phyloP scores from a whole-genome alignment of 2,888 invertebrate species.

The Neelides folsomi region DNA sequence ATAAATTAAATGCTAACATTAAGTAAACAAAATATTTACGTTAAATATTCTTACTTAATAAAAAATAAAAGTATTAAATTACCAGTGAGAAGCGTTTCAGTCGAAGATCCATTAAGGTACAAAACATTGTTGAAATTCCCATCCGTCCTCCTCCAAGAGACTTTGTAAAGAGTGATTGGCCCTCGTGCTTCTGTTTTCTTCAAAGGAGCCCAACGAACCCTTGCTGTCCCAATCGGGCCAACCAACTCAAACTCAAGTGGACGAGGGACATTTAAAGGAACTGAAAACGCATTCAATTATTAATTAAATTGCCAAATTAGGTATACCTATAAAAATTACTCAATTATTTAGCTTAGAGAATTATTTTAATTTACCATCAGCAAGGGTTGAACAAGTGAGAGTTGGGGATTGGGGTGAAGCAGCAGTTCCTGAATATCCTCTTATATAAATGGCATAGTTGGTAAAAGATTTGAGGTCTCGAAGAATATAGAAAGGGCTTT shows the following conservation, averaged over 20 bases:
- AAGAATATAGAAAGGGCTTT: constrained; percentile 3
- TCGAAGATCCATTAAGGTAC: constrained; percentile 20
- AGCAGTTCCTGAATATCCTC: constrained; percentile 21
- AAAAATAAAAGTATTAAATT: no score
- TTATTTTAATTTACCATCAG: constrained; percentile 23
- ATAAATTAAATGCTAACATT: no score
- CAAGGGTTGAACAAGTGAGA: constrained; percentile 17
- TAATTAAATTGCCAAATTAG: background rate
- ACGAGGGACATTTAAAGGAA: constrained; percentile 16
- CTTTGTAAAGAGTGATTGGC: constrained; percentile 24
- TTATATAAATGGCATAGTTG: constrained; percentile 27
- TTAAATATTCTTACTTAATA: no score
- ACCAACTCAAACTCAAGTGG: constrained; percentile 13
- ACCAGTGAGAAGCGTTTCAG: constrained; percentile 27
- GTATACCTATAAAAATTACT: no score
- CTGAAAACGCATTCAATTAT: constrained; percentile 7
- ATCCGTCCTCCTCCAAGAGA: constrained; percentile 23
- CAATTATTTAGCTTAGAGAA: no score
- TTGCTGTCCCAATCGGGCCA: constrained; percentile 18
- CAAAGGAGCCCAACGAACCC: constrained; percentile 24
- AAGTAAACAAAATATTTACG: no score
- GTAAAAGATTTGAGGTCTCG: constrained; percentile 22
- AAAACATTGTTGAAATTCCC: constrained; percentile 25
- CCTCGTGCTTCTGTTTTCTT: constrained; percentile 23
- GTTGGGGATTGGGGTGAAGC: constrained; percentile 19